These are phyloP conservation scores for Prunella fulvescens DNA, from an alignment of 2,113 vertebrate species.

Conservation along the genomic window DNA sequence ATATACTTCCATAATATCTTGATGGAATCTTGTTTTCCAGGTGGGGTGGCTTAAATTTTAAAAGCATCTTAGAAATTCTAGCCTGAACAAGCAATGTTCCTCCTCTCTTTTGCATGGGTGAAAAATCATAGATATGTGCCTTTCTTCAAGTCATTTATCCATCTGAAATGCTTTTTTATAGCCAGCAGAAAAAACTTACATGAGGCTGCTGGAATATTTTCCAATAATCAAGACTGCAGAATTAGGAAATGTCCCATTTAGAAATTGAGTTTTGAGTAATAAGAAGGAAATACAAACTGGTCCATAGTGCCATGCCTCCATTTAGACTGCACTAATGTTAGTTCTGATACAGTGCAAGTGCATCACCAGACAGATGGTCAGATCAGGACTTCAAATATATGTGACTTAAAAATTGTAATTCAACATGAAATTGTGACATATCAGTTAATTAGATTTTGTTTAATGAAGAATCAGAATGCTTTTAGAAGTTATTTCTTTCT, in stretches of 20 bases:
- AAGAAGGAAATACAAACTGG: background rate
- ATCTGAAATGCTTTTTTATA: background rate
- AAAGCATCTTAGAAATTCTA: background rate
- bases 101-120: background rate
- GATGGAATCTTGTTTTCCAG: background rate
- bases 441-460: background rate
- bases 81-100: background rate
- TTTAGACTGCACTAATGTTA: background rate
- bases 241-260: slow-evolving; percentile 21
- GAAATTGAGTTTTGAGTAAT: slow-evolving; percentile 15
- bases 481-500: background rate
- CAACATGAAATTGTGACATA: background rate
- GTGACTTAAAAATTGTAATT: background rate
- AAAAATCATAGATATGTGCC: background rate
- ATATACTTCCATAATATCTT: background rate
- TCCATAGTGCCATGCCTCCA: background rate
- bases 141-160: background rate
- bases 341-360: background rate
- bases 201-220: background rate
- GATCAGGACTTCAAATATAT: background rate
- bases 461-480: slow-evolving; percentile 13
- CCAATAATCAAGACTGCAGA: background rate
- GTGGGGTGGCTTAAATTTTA: background rate
- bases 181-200: background rate
- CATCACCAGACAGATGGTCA: background rate